Evolutionary conservation across 1,140 invertebrate species (phyloP).

Genomic region (Bombyx mori): ASM3026992v2 NC_085110.1:198501-199000

Average conservation of each 20-base stretch:
- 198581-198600: constrained; percentile 40
- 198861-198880: too few relatives aligned
- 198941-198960: too few relatives aligned
- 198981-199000: too few relatives aligned
- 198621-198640: constrained; percentile 21
- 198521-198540: constrained; percentile 27
- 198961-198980: too few relatives aligned
- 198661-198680: neutral
- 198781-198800: neutral
- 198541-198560: constrained; percentile 27
- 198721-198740: neutral
- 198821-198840: neutral
- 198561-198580: constrained; percentile 37
- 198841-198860: too few relatives aligned
- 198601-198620: constrained; percentile 22
- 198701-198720: neutral
- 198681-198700: neutral
- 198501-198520: constrained; percentile 23
- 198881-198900: too few relatives aligned
- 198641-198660: constrained; percentile 30
- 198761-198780: neutral
- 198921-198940: too few relatives aligned
- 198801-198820: neutral
- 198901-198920: too few relatives aligned
- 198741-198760: neutral